phyloP scores from a whole-genome alignment of 92 coral and sea anemone species.

The Hydrozoanthus gracilis region DNA sequence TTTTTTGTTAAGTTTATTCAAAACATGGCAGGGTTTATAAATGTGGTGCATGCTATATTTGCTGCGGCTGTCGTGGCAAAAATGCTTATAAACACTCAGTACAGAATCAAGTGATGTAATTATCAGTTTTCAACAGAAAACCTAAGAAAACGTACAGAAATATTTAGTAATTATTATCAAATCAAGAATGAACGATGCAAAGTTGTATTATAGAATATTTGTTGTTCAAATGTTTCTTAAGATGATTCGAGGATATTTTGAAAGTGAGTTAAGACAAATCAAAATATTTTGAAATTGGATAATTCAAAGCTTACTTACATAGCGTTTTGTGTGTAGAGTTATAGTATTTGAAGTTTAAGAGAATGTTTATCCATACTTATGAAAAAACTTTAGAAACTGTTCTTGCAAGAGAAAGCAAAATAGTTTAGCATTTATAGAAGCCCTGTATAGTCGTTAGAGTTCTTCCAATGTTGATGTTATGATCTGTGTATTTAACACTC shows the following conservation, averaged over 20 bases:
- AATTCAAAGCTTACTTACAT: slow-evolving; percentile 61
- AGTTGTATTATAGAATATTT: slow-evolving; percentile 41
- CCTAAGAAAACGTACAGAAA: slow-evolving; percentile 32
- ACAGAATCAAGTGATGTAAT: slow-evolving; percentile 24
- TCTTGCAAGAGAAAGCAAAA: neutral
- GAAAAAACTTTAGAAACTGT: neutral
- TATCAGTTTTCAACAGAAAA: slow-evolving; percentile 31
- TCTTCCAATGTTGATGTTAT: slow-evolving; percentile 42
- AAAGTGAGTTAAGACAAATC: slow-evolving; percentile 79
- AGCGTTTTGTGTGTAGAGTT: slow-evolving; percentile 32
- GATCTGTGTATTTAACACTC: slow-evolving; percentile 87
- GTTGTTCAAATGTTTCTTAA: slow-evolving; percentile 38
- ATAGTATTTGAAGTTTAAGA: slow-evolving; percentile 21
- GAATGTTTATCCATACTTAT: neutral
- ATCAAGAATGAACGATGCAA: slow-evolving; percentile 49
- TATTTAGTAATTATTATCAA: slow-evolving; percentile 42
- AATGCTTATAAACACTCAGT: slow-evolving; percentile 25
- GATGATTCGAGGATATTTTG: slow-evolving; percentile 90
- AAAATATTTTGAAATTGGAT: slow-evolving; percentile 97
- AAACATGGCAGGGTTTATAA: slow-evolving; percentile 16
- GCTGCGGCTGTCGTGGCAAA: slow-evolving; percentile 11
- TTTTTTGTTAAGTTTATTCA: slow-evolving; percentile 32
- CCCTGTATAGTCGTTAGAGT: slow-evolving; percentile 24
- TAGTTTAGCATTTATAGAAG: slow-evolving; percentile 20
- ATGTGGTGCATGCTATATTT: slow-evolving; percentile 6